Evolutionary conservation across 2,797 vertebrate species (phyloP), one percentile per base, ranked within the genome.

Genomic region (Chelonia mydas): DNA sequence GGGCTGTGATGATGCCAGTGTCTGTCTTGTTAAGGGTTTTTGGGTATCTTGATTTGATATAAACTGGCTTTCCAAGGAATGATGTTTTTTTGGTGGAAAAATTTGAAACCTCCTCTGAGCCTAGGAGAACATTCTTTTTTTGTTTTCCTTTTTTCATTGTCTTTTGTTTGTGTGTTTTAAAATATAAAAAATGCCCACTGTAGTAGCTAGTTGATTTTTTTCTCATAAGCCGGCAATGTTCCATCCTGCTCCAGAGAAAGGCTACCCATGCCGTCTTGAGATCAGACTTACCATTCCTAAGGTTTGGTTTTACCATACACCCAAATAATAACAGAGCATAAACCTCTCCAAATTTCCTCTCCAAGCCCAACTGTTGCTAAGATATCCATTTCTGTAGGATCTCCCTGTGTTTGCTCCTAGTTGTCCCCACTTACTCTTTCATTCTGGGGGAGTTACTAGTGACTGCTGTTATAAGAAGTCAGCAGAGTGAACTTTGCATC

Each of bases 201-300:
- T 37, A 5, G 47, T 49, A 57, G 7, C 16, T 57, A 31, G 4
- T 5, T 4, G 9, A 53, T 7, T 2, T 55, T 54, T 51, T 51
- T 57, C n/a, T 57, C 6, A 37, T 27, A 80, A 0, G 1, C 23
- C 10, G 13, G 59, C 6, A 11, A 25, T 11, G 0, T 27, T 54
- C 19, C 45, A 25, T 17, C 4, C 28, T 74, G 68, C 41, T 31
- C 31, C 65, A 13, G 90, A 81, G 27, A 77, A 1, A 0, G 2
- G 7, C 33, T 47, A 3, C 57, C 0, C 0, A 1, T 23, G 50
- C 51, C 11, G 0, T 0, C 0, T 11, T 11, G 33, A 2, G 84
- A n/a, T 0, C 77, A 1, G 82, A 72, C 65, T 6, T 3, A 28
- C 25, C 2, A 0, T 65, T 10, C n/a, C 82, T 37, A 27, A 84